Evolutionary conservation across 2,797 vertebrate species (phyloP).

Genomic region (Craterocephalus amniculus): DNA sequence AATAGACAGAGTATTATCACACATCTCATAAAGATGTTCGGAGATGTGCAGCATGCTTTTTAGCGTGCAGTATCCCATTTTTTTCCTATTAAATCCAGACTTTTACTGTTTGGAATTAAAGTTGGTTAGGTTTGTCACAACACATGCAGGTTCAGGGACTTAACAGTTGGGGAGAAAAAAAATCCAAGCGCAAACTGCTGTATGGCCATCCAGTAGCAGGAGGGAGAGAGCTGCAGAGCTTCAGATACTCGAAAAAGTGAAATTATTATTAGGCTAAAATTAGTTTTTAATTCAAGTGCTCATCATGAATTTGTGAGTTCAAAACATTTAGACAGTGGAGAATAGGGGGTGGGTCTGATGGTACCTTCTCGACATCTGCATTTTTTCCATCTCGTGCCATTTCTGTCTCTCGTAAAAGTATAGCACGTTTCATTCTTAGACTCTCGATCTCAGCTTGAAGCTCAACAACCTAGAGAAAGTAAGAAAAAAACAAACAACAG

Average conservation of each 20-base stretch:
- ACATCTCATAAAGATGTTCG: conserved; percentile 11
- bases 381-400: conserved; percentile 69
- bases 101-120: background rate
- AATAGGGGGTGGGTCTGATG: background rate
- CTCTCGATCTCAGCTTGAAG: conserved; percentile 78
- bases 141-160: conserved; percentile 8
- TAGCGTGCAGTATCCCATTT: background rate
- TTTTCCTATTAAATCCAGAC: background rate
- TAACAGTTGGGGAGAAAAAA: background rate
- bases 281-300: background rate
- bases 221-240: background rate
- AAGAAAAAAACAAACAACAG: conserved; percentile 5
- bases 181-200: background rate
- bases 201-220: conserved; percentile 15
- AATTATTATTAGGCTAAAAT: background rate
- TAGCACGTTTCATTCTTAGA: conserved; percentile 77
- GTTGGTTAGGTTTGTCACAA: conserved; percentile 4
- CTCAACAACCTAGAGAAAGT: conserved; percentile 76
- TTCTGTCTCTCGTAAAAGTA: conserved; percentile 74
- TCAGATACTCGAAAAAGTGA: background rate
- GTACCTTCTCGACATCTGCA: conserved; percentile 79
- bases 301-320: background rate
- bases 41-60: conserved; percentile 1
- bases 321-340: background rate
- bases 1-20: conserved; percentile 54